Evolutionary conservation across 1,140 invertebrate species (phyloP).

Genomic region (Neoseiulus cucumeris): DNA sequence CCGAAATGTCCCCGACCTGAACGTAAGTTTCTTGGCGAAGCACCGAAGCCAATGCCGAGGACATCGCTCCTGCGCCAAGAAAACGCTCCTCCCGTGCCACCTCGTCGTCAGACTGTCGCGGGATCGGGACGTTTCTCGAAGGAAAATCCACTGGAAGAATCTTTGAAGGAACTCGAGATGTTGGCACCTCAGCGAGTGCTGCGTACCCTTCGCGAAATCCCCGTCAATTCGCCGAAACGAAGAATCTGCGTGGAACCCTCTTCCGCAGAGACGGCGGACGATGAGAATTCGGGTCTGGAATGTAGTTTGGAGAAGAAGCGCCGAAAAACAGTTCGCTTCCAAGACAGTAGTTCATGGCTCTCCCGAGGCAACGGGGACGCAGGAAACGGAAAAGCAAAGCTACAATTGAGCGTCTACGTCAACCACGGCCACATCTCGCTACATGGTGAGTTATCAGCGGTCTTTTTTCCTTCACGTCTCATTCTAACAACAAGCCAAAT

Average conservation of each 20-base stretch:
- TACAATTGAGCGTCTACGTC: not conserved
- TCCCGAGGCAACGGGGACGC: not conserved
- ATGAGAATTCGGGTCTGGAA: not conserved
- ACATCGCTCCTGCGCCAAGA: not conserved
- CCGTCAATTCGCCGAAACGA: not conserved
- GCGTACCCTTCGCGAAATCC: not conserved
- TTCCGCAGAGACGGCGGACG: not conserved
- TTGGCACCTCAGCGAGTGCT: not conserved
- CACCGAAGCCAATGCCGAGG: not conserved
- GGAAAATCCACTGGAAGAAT: not conserved
- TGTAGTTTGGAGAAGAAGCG: not conserved
- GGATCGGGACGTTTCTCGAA: not conserved
- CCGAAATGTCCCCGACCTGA: too few species aligned
- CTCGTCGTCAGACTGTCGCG: not conserved
- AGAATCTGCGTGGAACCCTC: not conserved
- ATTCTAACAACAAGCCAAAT: too few species aligned
- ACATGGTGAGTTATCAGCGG: not conserved
- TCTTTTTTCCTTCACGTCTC: too few species aligned
- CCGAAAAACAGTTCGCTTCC: not conserved
- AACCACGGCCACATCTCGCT: not conserved
- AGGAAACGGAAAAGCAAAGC: not conserved
- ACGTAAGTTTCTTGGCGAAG: too few species aligned
- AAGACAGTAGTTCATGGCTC: not conserved
- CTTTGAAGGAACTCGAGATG: not conserved
- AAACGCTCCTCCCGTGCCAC: not conserved